Evolutionary conservation across 2,113 vertebrate genomes (phyloP).

Genomic region (Ptychochromis oligacanthus): DNA sequence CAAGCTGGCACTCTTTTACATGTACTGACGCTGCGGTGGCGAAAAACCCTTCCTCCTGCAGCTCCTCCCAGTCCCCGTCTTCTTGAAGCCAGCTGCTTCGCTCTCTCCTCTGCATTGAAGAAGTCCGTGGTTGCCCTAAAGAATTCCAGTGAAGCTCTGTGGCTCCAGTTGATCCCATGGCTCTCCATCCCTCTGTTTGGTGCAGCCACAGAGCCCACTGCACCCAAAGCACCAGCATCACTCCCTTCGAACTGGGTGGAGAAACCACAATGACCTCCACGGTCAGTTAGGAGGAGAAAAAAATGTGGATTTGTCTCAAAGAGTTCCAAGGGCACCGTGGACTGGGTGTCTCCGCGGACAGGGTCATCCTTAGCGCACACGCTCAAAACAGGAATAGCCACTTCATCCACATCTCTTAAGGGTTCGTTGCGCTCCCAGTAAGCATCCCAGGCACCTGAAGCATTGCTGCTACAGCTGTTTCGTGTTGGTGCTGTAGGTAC

Average conservation of each 20-base stretch:
- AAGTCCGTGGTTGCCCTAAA: constrained; percentile 84
- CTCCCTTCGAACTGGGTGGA: constrained; percentile 58
- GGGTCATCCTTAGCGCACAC: constrained; percentile 83
- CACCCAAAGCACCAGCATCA: constrained; percentile 1
- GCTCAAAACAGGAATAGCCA: constrained; percentile 83
- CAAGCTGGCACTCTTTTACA: constrained; percentile 80
- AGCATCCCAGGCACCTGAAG: constrained; percentile 73
- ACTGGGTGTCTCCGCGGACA: constrained; percentile 74
- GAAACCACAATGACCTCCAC: constrained; percentile 84
- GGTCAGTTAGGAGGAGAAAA: constrained; percentile 81
- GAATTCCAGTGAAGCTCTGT: constrained; percentile 82
- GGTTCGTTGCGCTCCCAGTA: constrained; percentile 87
- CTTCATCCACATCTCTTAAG: constrained; percentile 84
- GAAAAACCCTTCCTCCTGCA: constrained; percentile 66
- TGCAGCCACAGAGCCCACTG: background rate
- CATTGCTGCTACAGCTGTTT: constrained; percentile 12
- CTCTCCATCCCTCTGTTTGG: constrained; percentile 7
- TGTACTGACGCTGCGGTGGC: constrained; percentile 79
- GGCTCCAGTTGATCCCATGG: constrained; percentile 77
- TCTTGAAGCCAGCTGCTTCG: constrained; percentile 72
- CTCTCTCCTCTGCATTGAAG: constrained; percentile 81
- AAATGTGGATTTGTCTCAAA: constrained; percentile 87
- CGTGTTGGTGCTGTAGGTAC: constrained; percentile 10
- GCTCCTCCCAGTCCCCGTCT: constrained; percentile 72
- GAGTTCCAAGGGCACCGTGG: constrained; percentile 81